phyloP scores from a whole-genome alignment of 2,797 vertebrate genomes.

The Megaceryle alcyon region DNA sequence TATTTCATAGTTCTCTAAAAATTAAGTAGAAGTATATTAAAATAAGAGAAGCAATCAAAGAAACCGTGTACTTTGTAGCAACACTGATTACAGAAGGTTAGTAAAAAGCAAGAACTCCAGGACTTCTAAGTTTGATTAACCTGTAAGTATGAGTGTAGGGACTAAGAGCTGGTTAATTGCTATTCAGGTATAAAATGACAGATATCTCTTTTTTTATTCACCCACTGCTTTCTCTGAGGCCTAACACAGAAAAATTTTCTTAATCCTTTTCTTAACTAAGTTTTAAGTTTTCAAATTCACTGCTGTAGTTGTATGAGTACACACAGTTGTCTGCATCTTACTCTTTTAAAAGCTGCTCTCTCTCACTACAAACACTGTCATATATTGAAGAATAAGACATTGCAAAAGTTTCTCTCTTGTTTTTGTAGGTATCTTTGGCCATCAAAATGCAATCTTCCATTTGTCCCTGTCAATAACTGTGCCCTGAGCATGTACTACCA shows the following conservation, averaged over 20 bases:
- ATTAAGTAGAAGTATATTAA: neutral
- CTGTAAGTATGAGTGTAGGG: neutral
- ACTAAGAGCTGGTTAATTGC: neutral
- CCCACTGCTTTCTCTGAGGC: neutral
- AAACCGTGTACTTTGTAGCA: neutral
- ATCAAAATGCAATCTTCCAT: neutral
- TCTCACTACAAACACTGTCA: neutral
- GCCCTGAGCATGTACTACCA: neutral
- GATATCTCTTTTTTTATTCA: neutral
- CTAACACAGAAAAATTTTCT: neutral
- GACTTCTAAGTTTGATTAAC: neutral
- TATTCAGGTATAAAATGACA: neutral
- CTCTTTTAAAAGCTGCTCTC: neutral
- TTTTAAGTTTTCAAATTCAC: neutral
- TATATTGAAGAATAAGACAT: neutral
- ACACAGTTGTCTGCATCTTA: neutral
- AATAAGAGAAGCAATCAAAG: neutral
- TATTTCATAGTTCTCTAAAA: constrained; percentile 24
- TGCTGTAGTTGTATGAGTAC: neutral
- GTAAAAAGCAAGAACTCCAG: neutral
- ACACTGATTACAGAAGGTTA: neutral
- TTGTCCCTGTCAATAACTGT: neutral
- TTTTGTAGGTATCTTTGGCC: constrained; percentile 13
- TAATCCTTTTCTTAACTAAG: neutral
- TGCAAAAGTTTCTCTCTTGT: neutral